Evolutionary conservation across 2,113 vertebrate genomes (phyloP).

Genomic region (Nothocercus nigrocapillus): DNA sequence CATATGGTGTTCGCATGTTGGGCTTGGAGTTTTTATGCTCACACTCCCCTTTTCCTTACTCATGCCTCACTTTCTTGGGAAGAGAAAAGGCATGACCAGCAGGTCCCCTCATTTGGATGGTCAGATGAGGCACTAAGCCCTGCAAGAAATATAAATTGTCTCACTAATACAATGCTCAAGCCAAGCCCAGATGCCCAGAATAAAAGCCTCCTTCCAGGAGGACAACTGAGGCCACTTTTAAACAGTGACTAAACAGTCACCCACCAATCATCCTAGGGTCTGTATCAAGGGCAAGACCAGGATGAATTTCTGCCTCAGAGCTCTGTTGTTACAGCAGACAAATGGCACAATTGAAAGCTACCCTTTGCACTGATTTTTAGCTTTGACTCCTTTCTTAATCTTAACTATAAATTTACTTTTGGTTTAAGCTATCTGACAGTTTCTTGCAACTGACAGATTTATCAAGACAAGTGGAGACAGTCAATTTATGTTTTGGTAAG

Average conservation of each 20-base stretch:
- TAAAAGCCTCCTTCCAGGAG: neutral
- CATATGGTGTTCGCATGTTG: accelerated
- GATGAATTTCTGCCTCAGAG: neutral
- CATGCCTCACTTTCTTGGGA: neutral
- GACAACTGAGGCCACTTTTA: neutral
- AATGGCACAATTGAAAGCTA: neutral
- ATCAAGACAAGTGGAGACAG: neutral
- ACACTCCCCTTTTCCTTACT: neutral
- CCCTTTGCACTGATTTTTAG: neutral
- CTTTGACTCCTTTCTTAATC: neutral
- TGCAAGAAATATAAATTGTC: neutral
- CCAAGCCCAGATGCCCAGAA: accelerated
- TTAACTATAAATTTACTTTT: neutral
- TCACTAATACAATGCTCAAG: neutral
- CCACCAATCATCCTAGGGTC: neutral
- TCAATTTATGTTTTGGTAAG: neutral
- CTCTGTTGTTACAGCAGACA: neutral
- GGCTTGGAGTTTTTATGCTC: neutral
- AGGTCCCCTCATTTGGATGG: neutral
- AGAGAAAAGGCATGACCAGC: neutral
- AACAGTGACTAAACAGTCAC: neutral
- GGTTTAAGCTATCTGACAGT: neutral
- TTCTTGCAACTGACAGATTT: slow-evolving; percentile 15
- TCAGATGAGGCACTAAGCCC: neutral
- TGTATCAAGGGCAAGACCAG: neutral